Percentiles rank a stretch among this genome's conserved stretches.
phyloP scores from a whole-genome alignment of 2,888 invertebrate species.

The Gastracanthus pulcherrimus region DNA sequence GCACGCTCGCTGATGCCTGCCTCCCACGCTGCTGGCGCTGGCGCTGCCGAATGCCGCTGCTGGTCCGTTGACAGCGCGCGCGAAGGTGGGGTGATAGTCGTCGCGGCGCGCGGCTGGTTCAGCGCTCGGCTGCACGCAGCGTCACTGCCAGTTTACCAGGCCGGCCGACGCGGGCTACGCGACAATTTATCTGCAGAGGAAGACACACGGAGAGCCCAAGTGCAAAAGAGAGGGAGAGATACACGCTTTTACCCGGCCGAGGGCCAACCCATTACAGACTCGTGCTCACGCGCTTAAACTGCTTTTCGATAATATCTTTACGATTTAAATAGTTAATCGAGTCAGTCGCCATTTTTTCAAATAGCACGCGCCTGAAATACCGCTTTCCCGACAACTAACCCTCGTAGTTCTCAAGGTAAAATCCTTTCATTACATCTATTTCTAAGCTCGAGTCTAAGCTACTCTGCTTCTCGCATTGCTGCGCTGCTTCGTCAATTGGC shows the following conservation, averaged over 20 bases:
- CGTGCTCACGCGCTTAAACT: neutral
- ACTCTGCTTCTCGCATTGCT: neutral
- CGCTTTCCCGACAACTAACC: neutral
- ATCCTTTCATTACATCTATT: neutral
- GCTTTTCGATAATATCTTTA: neutral
- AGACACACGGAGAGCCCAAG: neutral
- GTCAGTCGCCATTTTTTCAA: neutral
- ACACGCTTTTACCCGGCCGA: neutral
- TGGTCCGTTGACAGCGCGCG: slow-evolving; percentile 37
- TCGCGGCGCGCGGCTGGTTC: too few relatives aligned
- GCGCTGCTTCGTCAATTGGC: too few relatives aligned
- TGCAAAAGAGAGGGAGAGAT: neutral
- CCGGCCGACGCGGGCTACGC: slow-evolving; percentile 1
- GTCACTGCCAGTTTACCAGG: slow-evolving; percentile 31
- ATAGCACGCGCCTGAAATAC: neutral
- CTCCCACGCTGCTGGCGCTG: slow-evolving; percentile 49
- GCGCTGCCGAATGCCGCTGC: neutral
- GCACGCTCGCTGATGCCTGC: neutral
- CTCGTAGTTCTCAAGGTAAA: neutral
- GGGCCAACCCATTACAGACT: neutral
- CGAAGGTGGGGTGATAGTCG: slow-evolving; percentile 44
- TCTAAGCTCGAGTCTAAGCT: neutral
- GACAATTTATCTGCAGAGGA: neutral
- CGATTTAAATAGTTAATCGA: neutral
- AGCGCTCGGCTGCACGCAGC: neutral